phyloP scores from a whole-genome alignment of 2,888 invertebrate species.

The Caenorhabditis doughertyi region DNA sequence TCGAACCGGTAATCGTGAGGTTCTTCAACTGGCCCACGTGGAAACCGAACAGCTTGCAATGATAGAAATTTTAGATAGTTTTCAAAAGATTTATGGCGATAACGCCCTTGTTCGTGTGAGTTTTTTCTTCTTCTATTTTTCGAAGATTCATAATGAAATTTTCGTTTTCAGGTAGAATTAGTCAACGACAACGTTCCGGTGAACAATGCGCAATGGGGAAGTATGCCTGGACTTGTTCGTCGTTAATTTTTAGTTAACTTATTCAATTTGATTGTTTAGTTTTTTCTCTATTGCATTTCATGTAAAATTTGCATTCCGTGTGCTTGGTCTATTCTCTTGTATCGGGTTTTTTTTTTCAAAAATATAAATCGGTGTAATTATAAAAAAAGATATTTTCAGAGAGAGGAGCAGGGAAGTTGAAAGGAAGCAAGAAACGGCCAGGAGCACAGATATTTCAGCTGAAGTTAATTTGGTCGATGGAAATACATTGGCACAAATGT shows the following conservation, averaged over 20 bases:
- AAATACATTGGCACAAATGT: too few relatives aligned
- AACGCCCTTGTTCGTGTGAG: slow-evolving; percentile 31
- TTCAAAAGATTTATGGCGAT: background rate
- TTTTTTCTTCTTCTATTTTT: background rate
- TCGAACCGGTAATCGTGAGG: slow-evolving; percentile 40
- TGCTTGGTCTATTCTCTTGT: too few relatives aligned
- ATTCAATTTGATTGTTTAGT: too few relatives aligned
- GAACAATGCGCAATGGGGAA: slow-evolving; percentile 53
- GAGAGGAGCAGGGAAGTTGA: too few relatives aligned
- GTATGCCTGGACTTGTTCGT: slow-evolving; percentile 58
- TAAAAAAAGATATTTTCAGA: too few relatives aligned
- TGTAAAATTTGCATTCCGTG: too few relatives aligned
- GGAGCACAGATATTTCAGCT: too few relatives aligned
- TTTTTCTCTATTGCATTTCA: too few relatives aligned
- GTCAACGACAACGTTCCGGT: slow-evolving; percentile 9
- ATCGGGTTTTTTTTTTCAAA: too few relatives aligned
- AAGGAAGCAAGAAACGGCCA: too few relatives aligned
- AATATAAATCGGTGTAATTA: too few relatives aligned
- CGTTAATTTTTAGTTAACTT: slow-evolving; percentile 43
- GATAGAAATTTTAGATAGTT: slow-evolving; percentile 12
- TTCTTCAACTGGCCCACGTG: slow-evolving; percentile 25
- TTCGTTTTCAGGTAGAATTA: slow-evolving; percentile 49
- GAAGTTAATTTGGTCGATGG: too few relatives aligned
- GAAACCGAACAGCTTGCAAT: slow-evolving; percentile 47
- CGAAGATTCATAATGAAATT: background rate